Evolutionary conservation across 2,888 invertebrate genomes (phyloP), one percentile per base, ranked within the genome.

Genomic region (Cryptops parisi): DNA sequence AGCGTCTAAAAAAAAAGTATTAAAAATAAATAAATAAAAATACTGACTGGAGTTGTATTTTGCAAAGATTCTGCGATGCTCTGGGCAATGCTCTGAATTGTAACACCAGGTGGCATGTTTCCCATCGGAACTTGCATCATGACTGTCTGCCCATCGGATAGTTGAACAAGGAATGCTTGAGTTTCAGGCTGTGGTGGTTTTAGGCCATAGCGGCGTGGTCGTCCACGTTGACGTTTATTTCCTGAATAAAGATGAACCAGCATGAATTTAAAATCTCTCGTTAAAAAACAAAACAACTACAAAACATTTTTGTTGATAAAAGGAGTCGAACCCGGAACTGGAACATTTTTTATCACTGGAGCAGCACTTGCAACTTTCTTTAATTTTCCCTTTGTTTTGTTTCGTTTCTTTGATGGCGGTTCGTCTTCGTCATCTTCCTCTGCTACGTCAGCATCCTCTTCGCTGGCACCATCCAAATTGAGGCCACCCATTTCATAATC

Each of bases 81-180:
- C 47, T 58, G 57, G 23, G 60, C 60, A 24, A 59, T 49, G 49
- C 58, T 59, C 41, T 60, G 57, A 15, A 57, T 38, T 6, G 50
- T 55, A 12, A 58, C 52, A 15, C 58, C 58, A 9, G 56, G 39
- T 21, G 60, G 57, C 27, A 60, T 55, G 24, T 58, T 58, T 2
- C 56, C 52, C 25, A 56, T 38, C n/a, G 60, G 60, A n/a, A 60
- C 58, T 40, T 60, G 59, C 66, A 68, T 67, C 64, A 69, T 65
- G 22, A 68, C 59, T 0, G 68, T 65, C 53, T 67, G 65, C 17
- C 68, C 68, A 45, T 65, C 65, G 21, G 64, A 59, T 6, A 64
- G 62, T 25, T 67, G 67, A 41, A 69, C 65, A 45, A 69, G 63
- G 57, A 68, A 66, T 3, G 68, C 64, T 46, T 68, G 68, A 1